phyloP scores from a whole-genome alignment of 1,140 invertebrate species.

The Wiebesia pumilae region DNA sequence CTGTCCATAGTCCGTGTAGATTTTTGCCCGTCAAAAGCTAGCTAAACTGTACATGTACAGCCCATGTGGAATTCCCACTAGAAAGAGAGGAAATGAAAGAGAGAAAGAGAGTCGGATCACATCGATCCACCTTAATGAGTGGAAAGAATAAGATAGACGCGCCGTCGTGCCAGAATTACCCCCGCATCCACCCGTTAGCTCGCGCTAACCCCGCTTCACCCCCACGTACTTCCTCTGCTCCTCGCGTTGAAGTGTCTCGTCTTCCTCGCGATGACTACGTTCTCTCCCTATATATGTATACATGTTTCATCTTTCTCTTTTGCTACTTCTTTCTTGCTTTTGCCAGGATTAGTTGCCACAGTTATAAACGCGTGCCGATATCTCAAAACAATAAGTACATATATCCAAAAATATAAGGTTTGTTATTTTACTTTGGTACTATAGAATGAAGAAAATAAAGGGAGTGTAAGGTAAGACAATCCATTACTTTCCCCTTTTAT shows the following conservation, averaged over 20 bases:
- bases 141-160: conserved; percentile 75
- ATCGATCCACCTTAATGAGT: conserved; percentile 76
- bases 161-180: conserved; percentile 51
- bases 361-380: background rate
- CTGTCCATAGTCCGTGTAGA: background rate
- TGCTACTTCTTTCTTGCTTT: conserved; percentile 12
- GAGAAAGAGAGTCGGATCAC: conserved; percentile 60
- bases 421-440: too few species aligned
- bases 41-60: conserved; percentile 46
- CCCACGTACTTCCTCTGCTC: too few species aligned
- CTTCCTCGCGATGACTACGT: too few species aligned
- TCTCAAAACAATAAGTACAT: too few species aligned
- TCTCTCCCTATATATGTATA: too few species aligned
- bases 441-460: too few species aligned
- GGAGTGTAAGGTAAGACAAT: too few species aligned
- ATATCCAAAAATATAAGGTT: too few species aligned
- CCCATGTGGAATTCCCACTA: background rate
- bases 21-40: conserved; percentile 60
- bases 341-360: background rate
- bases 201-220: conserved; percentile 51
- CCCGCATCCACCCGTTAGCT: conserved; percentile 32
- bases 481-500: too few species aligned
- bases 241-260: too few species aligned
- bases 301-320: background rate
- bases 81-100: background rate